Percentiles rank a stretch among this genome's conserved stretches.
phyloP scores from a whole-genome alignment of 2,113 vertebrate genomes.

The Anoura caudifer region DNA sequence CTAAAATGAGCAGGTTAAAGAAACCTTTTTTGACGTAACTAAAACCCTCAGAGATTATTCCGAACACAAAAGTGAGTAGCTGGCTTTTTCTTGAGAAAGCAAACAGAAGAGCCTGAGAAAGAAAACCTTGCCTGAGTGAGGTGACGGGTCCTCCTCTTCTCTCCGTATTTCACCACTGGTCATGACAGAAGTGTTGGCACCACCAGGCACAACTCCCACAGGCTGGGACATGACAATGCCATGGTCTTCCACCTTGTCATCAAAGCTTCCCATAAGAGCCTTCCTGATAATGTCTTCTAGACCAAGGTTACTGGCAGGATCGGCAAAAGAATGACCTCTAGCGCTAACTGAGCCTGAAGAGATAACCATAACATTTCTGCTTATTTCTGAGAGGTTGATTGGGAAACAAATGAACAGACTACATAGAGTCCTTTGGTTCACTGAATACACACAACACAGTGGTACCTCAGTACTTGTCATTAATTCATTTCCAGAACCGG shows the following conservation, averaged over 20 bases:
- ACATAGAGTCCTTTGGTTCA: neutral
- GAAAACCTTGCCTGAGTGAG: slow-evolving; percentile 86
- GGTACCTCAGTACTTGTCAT: too few relatives aligned
- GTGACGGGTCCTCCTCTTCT: slow-evolving; percentile 93
- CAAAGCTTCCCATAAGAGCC: slow-evolving; percentile 96
- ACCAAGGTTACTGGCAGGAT: slow-evolving; percentile 96
- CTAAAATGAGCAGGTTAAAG: neutral
- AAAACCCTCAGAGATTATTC: neutral
- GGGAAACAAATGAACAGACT: neutral
- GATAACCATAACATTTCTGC: slow-evolving; percentile 21
- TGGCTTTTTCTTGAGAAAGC: neutral
- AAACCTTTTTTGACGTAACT: neutral
- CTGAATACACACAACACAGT: too few relatives aligned
- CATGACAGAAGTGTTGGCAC: slow-evolving; percentile 75
- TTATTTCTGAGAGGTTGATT: neutral
- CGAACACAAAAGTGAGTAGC: neutral
- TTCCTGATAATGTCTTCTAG: slow-evolving; percentile 99
- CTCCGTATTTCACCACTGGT: slow-evolving; percentile 82
- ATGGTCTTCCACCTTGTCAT: slow-evolving; percentile 94
- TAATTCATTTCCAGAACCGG: too few relatives aligned
- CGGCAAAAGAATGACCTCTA: slow-evolving; percentile 94
- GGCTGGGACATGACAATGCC: slow-evolving; percentile 84
- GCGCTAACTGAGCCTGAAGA: slow-evolving; percentile 90
- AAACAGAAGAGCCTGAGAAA: neutral
- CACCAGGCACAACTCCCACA: slow-evolving; percentile 75